A percentile compares a stretch with the other conserved stretches of the same genome.
phyloP scores from a whole-genome alignment of 2,888 invertebrate species.

The Chymomyza amoena region DNA sequence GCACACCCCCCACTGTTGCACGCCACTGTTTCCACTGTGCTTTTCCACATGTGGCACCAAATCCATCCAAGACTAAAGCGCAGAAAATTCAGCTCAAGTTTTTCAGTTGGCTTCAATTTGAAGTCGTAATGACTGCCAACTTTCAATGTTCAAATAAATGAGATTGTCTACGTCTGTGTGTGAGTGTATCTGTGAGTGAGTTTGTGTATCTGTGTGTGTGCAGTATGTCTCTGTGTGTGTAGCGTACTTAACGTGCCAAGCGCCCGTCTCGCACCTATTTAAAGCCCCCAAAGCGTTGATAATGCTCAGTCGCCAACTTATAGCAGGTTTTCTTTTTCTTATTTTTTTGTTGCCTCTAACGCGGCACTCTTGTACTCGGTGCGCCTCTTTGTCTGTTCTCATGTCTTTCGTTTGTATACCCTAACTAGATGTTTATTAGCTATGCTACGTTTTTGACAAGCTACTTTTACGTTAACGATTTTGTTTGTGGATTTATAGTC shows the following conservation, averaged over 20 bases:
- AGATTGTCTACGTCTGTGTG: conserved; percentile 34
- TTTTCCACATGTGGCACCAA: conserved; percentile 57
- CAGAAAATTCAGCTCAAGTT: conserved; percentile 49
- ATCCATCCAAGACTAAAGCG: conserved; percentile 49
- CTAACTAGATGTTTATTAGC: neutral
- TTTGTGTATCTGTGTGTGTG: conserved; percentile 19
- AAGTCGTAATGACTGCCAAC: conserved; percentile 66
- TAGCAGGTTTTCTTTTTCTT: conserved; percentile 47
- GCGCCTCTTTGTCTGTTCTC: neutral
- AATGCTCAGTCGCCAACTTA: conserved; percentile 53
- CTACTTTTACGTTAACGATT: too few relatives aligned
- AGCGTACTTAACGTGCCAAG: conserved; percentile 59
- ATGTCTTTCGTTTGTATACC: neutral
- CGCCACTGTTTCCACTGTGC: conserved; percentile 9
- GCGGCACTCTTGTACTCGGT: neutral
- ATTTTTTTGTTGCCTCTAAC: conserved; percentile 4
- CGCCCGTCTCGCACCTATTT: conserved; percentile 59
- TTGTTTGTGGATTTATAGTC: too few relatives aligned
- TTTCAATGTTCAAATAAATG: conserved; percentile 70
- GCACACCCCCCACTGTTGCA: conserved; percentile 11
- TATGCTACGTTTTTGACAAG: too few relatives aligned
- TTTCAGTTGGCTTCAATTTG: conserved; percentile 58
- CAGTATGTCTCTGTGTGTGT: conserved; percentile 39
- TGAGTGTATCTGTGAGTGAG: neutral
- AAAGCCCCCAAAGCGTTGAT: conserved; percentile 63